Evolutionary conservation across 2,888 invertebrate genomes (phyloP).

Genomic region (Clivina fossor): DNA sequence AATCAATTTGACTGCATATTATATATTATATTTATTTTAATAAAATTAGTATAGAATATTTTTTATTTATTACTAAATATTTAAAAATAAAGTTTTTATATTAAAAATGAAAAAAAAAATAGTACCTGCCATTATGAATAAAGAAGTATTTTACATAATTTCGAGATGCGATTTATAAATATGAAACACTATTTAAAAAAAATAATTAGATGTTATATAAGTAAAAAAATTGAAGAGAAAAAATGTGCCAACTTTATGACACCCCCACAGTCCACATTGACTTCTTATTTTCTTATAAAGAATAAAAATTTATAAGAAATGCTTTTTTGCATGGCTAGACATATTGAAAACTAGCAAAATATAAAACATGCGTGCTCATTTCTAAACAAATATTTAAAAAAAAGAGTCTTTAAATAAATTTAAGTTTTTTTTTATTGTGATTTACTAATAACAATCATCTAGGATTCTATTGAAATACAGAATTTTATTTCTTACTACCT

Average conservation of each 20-base stretch:
- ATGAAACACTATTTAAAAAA: constrained; percentile 4
- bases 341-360: too few relatives aligned
- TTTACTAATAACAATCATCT: constrained; percentile 1
- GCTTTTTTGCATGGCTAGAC: constrained; percentile 16
- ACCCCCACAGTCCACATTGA: constrained; percentile 5
- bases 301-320: constrained; percentile 10
- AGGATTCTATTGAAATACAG: background rate
- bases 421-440: background rate
- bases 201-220: constrained; percentile 7
- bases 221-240: background rate
- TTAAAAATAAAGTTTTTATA: too few relatives aligned
- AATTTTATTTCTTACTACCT: background rate
- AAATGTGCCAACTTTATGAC: constrained; percentile 20
- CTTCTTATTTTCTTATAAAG: constrained; percentile 22
- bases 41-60: too few relatives aligned
- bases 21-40: too few relatives aligned
- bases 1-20: too few relatives aligned
- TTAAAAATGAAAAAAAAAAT: too few relatives aligned
- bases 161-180: too few relatives aligned
- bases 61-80: too few relatives aligned
- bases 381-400: background rate
- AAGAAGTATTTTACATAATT: too few relatives aligned
- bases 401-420: background rate
- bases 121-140: too few relatives aligned
- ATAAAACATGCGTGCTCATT: constrained; percentile 16